These are phyloP conservation scores for Campoplex capitator DNA, from an alignment of 2,888 invertebrate species.

Conservation along the genomic window DNA sequence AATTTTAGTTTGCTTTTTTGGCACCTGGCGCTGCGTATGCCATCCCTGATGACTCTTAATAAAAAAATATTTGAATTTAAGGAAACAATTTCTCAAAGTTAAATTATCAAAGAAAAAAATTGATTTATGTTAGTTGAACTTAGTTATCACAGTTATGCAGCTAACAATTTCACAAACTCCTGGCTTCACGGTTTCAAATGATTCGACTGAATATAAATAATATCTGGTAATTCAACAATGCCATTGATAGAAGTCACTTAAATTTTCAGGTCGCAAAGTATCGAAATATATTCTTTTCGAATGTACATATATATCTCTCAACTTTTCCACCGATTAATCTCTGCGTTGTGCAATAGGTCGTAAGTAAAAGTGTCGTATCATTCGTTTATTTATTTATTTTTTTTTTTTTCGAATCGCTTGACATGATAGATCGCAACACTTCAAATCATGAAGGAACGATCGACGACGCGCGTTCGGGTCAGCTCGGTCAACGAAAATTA, in stretches of 20 bases:
- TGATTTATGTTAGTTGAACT: too few relatives aligned
- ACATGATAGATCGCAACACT: slow-evolving; percentile 49
- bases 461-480: slow-evolving; percentile 40
- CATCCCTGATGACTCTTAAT: too few relatives aligned
- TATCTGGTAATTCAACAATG: background rate
- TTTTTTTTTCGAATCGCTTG: background rate
- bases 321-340: too few relatives aligned
- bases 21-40: too few relatives aligned
- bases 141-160: too few relatives aligned
- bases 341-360: background rate
- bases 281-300: background rate
- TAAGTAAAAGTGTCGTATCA: slow-evolving; percentile 1
- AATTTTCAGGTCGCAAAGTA: background rate
- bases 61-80: too few relatives aligned
- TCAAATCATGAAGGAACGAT: background rate
- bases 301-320: background rate
- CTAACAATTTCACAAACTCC: background rate
- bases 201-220: background rate
- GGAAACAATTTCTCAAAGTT: too few relatives aligned
- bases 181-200: background rate
- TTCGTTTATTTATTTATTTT: background rate
- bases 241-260: background rate
- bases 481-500: slow-evolving; percentile 46
- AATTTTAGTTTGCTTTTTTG: too few relatives aligned
- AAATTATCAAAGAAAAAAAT: too few relatives aligned